Evolutionary conservation across 2,888 invertebrate species (phyloP).

Genomic region (Exephanes ischioxanthus): DNA sequence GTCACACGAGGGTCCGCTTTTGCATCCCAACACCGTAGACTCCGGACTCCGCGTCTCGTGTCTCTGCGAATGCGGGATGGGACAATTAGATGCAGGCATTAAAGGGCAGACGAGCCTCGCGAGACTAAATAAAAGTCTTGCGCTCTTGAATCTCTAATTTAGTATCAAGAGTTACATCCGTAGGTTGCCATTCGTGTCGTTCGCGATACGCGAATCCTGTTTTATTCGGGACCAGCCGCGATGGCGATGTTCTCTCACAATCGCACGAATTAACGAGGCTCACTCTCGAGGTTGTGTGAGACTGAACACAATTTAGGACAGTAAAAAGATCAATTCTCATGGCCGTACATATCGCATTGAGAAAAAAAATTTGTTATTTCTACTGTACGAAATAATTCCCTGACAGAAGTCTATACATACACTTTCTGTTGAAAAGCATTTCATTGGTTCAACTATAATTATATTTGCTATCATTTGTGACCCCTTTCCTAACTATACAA

Average conservation of each 20-base stretch:
- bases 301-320: neutral
- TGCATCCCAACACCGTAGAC: neutral
- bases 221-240: constrained; percentile 36
- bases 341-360: neutral
- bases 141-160: constrained; percentile 57
- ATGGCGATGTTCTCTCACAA: constrained; percentile 32
- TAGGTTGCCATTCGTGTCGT: neutral
- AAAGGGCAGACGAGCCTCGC: constrained; percentile 26
- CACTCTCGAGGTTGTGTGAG: neutral
- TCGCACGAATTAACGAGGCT: constrained; percentile 13
- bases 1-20: constrained; percentile 23
- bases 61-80: constrained; percentile 9
- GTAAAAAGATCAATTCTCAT: neutral
- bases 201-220: neutral
- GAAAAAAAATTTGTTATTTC: too few relatives aligned
- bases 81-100: constrained; percentile 36
- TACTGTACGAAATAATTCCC: too few relatives aligned
- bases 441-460: too few relatives aligned
- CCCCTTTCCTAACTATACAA: too few relatives aligned
- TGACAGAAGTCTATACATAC: too few relatives aligned
- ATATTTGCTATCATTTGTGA: too few relatives aligned
- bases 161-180: neutral
- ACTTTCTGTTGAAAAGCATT: too few relatives aligned
- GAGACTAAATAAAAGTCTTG: constrained; percentile 26
- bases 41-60: constrained; percentile 6